These are phyloP conservation scores for Brachypteracias leptosomus DNA, from an alignment of 2,113 vertebrate genomes.

Conservation along the genomic window DNA sequence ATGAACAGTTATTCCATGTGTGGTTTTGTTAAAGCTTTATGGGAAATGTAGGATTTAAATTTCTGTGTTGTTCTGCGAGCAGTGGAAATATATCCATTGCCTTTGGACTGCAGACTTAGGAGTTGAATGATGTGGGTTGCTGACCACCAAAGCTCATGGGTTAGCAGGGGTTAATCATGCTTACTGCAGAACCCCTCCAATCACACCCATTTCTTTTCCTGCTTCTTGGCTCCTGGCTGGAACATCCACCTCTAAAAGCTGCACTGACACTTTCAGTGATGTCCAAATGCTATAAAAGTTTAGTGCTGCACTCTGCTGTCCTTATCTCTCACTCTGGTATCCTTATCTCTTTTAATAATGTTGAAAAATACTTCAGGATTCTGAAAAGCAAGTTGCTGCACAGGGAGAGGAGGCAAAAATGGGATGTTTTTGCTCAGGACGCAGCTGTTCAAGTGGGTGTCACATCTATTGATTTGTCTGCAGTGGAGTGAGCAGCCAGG, in stretches of 20 bases:
- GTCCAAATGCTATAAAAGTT: neutral
- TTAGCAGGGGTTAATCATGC: neutral
- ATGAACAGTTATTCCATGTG: neutral
- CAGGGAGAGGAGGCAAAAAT: neutral
- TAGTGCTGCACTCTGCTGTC: neutral
- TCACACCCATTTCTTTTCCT: neutral
- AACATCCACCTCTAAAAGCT: neutral
- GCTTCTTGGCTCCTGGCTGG: neutral
- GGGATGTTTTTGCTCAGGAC: neutral
- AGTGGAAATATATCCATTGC: neutral
- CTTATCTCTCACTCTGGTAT: neutral
- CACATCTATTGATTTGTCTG: neutral
- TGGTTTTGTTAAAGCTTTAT: neutral
- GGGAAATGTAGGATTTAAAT: neutral
- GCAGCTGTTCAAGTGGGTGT: neutral
- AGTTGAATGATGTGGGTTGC: neutral
- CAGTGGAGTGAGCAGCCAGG: neutral
- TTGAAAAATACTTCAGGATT: neutral
- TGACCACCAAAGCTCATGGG: neutral
- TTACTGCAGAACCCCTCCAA: neutral
- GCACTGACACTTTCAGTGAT: neutral
- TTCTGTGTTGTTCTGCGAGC: neutral
- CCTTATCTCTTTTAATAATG: neutral
- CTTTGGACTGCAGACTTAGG: neutral
- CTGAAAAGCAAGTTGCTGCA: neutral